Evolutionary conservation across 2,113 vertebrate genomes (phyloP).

Genomic region (Coreoperca whiteheadi): DNA sequence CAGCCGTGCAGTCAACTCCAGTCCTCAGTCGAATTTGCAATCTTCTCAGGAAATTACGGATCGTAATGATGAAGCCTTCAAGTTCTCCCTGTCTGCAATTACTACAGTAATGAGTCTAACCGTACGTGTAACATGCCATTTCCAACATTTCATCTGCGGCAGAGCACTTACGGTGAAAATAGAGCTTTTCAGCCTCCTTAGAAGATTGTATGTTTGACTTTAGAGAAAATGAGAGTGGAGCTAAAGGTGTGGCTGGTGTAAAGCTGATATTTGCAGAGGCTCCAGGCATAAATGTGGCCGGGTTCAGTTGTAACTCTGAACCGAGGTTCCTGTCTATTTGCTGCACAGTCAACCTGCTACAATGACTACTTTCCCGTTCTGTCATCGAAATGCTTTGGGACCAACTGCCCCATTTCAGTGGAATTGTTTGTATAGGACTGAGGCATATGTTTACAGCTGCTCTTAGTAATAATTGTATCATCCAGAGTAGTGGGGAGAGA

Average conservation of each 20-base stretch:
- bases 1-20: constrained; percentile 26
- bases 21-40: constrained; percentile 52
- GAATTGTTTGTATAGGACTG: constrained; percentile 30
- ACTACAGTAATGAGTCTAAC: constrained; percentile 50
- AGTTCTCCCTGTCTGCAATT: constrained; percentile 43
- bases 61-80: constrained; percentile 57
- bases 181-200: constrained; percentile 9
- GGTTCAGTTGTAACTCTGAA: constrained; percentile 11
- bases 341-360: constrained; percentile 28
- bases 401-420: constrained; percentile 30
- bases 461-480: constrained; percentile 55
- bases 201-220: constrained; percentile 44
- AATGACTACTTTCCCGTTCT: constrained; percentile 41
- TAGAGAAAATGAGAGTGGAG: neutral
- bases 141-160: constrained; percentile 26
- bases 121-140: constrained; percentile 34
- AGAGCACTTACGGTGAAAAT: constrained; percentile 6
- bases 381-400: constrained; percentile 36
- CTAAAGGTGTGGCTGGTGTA: constrained; percentile 22
- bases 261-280: constrained; percentile 38
- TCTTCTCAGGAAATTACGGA: constrained; percentile 65
- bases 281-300: constrained; percentile 24
- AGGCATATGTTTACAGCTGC: constrained; percentile 51
- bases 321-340: constrained; percentile 8
- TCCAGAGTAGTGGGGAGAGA: constrained; percentile 3